Base-by-base conservation (phyloP, 2,797 vertebrate genomes). In the Xenops minutus region DNA sequence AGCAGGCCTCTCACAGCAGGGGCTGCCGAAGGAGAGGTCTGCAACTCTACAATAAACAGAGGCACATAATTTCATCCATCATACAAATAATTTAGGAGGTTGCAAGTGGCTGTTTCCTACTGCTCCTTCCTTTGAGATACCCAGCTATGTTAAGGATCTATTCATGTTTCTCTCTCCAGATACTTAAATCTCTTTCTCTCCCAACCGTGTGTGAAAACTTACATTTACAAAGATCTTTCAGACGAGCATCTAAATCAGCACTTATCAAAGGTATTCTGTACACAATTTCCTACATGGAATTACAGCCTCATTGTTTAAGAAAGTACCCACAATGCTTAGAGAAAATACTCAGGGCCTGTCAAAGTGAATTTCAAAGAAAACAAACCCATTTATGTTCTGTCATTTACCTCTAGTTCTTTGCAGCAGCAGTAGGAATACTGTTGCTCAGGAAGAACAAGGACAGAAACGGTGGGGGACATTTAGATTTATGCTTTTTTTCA, bases 331-430 rank as follows among this genome's bases (percentile, higher is more conserved):
- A 58, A 24, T 75, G 46, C 62, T 72, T 49, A 48, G 24, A 71
- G 32, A 76, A 89, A 85, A 90, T 48, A 81, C 20, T 20, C n/a
- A 72, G 30, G 37, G 23, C 29, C 52, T 73, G 66, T 81, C 85
- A 93, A 88, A 92, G 43, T 18, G 1, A 49, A 54, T 89, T 79
- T 89, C n/a, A 61, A 92, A 92, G 56, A 52, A 90, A 92, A 90
- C 24, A 75, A 58, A 90, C 20, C 9, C 1, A 2, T 52, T 86
- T 59, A 17, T 77, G 30, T 82, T 86, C 72, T 67, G 21, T 69
- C 39, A 85, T 73, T 92, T 76, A n/a, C 41, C 44, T 87, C 37
- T 49, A 55, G 16, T 44, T 78, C 48, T 59, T 71, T 85, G 23
- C 39, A 92, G 85, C 44, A 86, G 58, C 51, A 72, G 41, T n/a